Conservation (phyloP, 2,797 vertebrate genomes). For the Esox masquinongy region DNA sequence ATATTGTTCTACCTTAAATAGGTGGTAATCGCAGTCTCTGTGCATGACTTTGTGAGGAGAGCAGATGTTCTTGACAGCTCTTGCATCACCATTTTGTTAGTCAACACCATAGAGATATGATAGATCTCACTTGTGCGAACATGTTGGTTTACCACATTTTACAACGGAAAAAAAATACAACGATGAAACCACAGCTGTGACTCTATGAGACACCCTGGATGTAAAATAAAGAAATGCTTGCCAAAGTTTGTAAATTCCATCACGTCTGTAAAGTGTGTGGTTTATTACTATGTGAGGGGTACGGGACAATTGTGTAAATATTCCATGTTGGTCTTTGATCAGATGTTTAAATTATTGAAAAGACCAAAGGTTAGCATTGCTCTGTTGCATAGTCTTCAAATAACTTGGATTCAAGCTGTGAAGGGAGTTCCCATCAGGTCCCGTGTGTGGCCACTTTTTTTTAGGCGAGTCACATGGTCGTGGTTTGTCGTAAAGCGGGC, state of each 20-base stretch:
- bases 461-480: too few relatives aligned
- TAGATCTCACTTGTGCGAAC: slow-evolving; percentile 52
- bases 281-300: slow-evolving; percentile 11
- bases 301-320: not conserved
- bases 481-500: too few relatives aligned
- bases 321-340: too few relatives aligned
- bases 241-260: slow-evolving; percentile 83
- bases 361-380: not conserved
- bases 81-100: slow-evolving; percentile 59
- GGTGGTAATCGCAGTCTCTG: slow-evolving; percentile 42
- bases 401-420: not conserved
- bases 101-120: slow-evolving; percentile 44
- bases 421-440: not conserved
- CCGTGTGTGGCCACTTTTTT: too few relatives aligned
- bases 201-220: slow-evolving; percentile 74
- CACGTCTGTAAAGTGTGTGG: slow-evolving; percentile 48
- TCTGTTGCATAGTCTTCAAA: not conserved
- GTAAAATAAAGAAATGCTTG: slow-evolving; percentile 85
- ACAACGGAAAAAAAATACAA: slow-evolving; percentile 41
- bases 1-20: slow-evolving; percentile 27
- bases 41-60: slow-evolving; percentile 65
- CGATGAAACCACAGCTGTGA: slow-evolving; percentile 67
- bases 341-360: not conserved
- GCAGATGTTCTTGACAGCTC: slow-evolving; percentile 38
- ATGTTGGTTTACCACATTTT: slow-evolving; percentile 45